Base-by-base conservation (phyloP, 2,888 invertebrate genomes). In the Pterostichus niger region DNA sequence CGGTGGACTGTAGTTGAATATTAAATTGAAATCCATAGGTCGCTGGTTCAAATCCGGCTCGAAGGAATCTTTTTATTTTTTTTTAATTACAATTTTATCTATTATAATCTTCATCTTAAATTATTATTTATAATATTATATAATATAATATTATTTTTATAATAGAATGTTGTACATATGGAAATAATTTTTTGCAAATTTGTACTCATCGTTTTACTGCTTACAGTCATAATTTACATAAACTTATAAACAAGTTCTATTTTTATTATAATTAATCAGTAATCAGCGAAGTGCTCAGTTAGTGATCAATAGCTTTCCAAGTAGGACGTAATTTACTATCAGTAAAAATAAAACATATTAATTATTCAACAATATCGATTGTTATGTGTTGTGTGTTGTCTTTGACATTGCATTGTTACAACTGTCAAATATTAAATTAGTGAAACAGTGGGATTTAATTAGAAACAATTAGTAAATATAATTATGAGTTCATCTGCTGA, bases 41-140 rank as follows among this genome's bases (percentile, higher is more conserved):
- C 92, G 92, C 93, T 93, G 92, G 92, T 93, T 93, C 92, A 93
- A 93, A 93, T 93, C 92, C 92, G 92, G 92, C 92, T 92, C 92
- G 92, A 92, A 92, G 92, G 92, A 92, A 75, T 86, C 64, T 85
- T 86, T 86, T 87, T 86, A 85, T 64, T 33, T 64, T 35, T 33
- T 2, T 24, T 24, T 24, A 64, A 6, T 59, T 13, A n/a, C n/a
- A n/a, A n/a, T 13, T 59, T 59, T 33, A 40, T 64, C 33, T 24
- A 2, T 24, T 24, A 24, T 24, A 1, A 24, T 35, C 33, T 64
- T n/a, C 2, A 56, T 64, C n/a, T 40, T 40, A 40, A 40, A 40
- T 3, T 40, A 40, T 40, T 3, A 40, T 40, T 40, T 40, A 40
- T 7, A 40, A 6, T 40, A 40, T 40, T 1, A 40, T 3, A 40